Base-by-base conservation (phyloP, 2,888 invertebrate genomes). In the Ormyrus thymus region DNA sequence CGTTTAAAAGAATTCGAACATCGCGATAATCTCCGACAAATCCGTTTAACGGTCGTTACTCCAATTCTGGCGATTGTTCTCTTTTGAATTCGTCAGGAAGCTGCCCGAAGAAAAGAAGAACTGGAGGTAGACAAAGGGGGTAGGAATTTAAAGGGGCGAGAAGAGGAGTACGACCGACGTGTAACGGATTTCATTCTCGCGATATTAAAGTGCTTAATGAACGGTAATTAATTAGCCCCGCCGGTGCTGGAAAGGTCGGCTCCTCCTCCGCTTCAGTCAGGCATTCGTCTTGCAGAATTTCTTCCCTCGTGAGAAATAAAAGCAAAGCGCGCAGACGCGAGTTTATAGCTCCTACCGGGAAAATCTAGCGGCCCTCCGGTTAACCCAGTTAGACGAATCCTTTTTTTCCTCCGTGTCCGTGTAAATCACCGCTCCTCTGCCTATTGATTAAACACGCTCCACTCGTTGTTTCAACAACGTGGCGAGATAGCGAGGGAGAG, bases 171-270 rank as follows among this genome's bases (percentile, higher is more conserved):
- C 29, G 29, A 29, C 29, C 29, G 29, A 29, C 69, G 66, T 65
- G 75, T 82, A 80, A 83, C 83, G 83, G 84, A 86, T 86, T 85
- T 86, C 84, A 84, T 83, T 86, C 83, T 81, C 82, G 84, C 82
- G 84, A 86, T 87, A 86, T 87, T 86, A 86, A 86, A 86, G 84
- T 83, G 83, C 83, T 83, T 86, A 86, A 87, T 86, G 85, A 84
- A 80, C 76, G 84, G 81, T 82, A 84, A 87, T 87, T 87, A 87
- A 87, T 87, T 87, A 86, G 82, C 82, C 59, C 65, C 77, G 15
- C 13, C 48, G 53, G 0, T n/a, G 7, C 55, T 58, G 13, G 15
- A 58, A 15, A 45, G 61, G 61, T 45, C 80, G 76, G 72, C 83
- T 62, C 13, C 69, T 58, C 56, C 56, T 64, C 13, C 51, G 13